These are phyloP conservation scores for Mirza zaza DNA, from an alignment of 2,113 vertebrate species.

Conservation along the genomic window DNA sequence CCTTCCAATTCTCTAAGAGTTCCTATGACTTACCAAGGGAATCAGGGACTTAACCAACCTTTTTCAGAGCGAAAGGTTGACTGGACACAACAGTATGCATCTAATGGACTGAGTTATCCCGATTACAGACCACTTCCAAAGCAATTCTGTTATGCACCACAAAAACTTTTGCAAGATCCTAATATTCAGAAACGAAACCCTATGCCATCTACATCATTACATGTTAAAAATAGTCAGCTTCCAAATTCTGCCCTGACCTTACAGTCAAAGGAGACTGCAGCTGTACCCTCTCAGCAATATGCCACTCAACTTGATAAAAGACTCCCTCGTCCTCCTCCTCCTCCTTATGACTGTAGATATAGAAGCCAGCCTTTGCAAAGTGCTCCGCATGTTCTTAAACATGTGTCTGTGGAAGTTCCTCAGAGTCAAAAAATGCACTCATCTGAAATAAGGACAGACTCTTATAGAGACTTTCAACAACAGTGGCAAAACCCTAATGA, in stretches of 20 bases:
- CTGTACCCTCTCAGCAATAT: conserved; percentile 54
- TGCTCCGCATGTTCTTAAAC: conserved; percentile 55
- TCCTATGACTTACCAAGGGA: conserved; percentile 50
- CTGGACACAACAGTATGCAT: not conserved
- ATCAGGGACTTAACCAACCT: not conserved
- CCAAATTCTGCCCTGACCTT: conserved; percentile 22
- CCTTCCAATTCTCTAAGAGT: conserved; percentile 61
- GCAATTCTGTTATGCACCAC: conserved; percentile 57
- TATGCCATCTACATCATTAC: conserved; percentile 46
- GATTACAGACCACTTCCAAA: conserved; percentile 44
- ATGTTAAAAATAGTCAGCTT: conserved; percentile 60
- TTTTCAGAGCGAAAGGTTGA: not conserved
- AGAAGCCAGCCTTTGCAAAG: conserved; percentile 49
- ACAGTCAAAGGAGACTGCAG: conserved; percentile 52
- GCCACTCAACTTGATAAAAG: conserved; percentile 57
- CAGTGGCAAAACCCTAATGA: conserved; percentile 68
- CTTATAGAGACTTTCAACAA: conserved; percentile 65
- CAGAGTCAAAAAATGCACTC: conserved; percentile 49
- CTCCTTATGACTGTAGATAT: conserved; percentile 65
- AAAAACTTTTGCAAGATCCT: conserved; percentile 46
- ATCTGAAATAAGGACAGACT: conserved; percentile 52
- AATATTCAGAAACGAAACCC: conserved; percentile 62
- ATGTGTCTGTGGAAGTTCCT: conserved; percentile 39
- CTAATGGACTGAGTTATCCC: conserved; percentile 6
- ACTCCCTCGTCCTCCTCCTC: conserved; percentile 53